These are phyloP conservation scores for Cephus spinipes DNA, from an alignment of 2,888 invertebrate genomes.

Conservation along the genomic window DNA sequence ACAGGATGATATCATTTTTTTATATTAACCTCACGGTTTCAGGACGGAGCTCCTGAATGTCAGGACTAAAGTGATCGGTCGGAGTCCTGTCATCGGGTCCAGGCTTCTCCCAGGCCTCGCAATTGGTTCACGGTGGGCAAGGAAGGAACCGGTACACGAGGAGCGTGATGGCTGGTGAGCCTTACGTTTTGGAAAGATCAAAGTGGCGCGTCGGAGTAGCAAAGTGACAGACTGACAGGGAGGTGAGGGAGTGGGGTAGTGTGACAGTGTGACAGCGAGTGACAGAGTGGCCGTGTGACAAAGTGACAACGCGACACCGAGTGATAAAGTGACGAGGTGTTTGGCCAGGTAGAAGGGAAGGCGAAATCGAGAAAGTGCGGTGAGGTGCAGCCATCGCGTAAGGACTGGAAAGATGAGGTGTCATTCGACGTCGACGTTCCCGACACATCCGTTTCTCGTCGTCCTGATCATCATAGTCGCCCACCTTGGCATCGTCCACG, in stretches of 20 bases:
- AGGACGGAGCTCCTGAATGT: background rate
- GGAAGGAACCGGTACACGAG: background rate
- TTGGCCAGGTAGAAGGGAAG: background rate
- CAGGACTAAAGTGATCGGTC: background rate
- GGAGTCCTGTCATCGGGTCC: background rate
- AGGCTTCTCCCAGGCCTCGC: background rate
- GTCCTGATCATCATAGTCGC: slow-evolving; percentile 28
- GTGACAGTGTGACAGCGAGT: background rate
- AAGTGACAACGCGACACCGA: background rate
- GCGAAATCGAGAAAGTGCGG: slow-evolving; percentile 2
- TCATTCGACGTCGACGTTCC: slow-evolving; percentile 51
- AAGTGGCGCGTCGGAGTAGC: background rate
- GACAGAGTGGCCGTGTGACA: slow-evolving; percentile 4
- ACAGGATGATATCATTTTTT: background rate
- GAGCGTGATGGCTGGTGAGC: background rate
- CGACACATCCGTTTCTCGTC: background rate
- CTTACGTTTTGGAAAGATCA: background rate
- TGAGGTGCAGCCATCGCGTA: background rate
- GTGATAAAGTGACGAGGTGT: background rate
- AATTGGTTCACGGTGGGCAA: background rate
- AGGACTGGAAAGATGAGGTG: slow-evolving; percentile 46
- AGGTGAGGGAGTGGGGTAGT: slow-evolving; percentile 4
- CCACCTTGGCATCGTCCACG: slow-evolving; percentile 51
- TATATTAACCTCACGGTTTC: background rate
- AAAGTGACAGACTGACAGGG: background rate